Conservation (phyloP, 1,140 invertebrate species). For the Odontomachus brunneus region DNA sequence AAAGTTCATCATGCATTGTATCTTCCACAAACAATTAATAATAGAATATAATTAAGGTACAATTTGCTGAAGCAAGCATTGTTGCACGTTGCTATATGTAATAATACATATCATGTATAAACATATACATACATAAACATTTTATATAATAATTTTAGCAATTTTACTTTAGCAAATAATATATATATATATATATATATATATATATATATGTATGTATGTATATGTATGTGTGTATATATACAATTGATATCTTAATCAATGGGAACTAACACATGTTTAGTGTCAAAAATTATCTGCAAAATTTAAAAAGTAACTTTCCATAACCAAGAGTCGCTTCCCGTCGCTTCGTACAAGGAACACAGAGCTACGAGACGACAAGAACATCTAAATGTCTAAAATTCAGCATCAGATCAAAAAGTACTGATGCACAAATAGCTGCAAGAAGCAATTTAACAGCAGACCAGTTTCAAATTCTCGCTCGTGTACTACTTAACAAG, state of each 20-base stretch:
- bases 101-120: too few relatives aligned
- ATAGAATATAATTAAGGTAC: neutral
- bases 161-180: too few relatives aligned
- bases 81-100: neutral
- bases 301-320: neutral
- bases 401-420: neutral
- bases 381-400: neutral
- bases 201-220: too few relatives aligned
- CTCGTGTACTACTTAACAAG: neutral
- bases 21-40: neutral
- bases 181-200: too few relatives aligned
- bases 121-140: too few relatives aligned
- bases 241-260: too few relatives aligned
- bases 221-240: too few relatives aligned
- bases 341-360: conserved; percentile 22
- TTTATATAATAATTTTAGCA: too few relatives aligned
- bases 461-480: neutral
- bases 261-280: too few relatives aligned
- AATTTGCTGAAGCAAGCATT: neutral
- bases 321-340: neutral
- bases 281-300: too few relatives aligned
- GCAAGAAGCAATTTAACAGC: neutral
- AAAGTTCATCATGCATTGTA: neutral
- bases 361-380: conserved; percentile 28
- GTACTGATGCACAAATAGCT: neutral